Percentiles rank a stretch among this genome's conserved stretches.
phyloP scores from a whole-genome alignment of 2,797 vertebrate species.

The Sebastes trivittatus region DNA sequence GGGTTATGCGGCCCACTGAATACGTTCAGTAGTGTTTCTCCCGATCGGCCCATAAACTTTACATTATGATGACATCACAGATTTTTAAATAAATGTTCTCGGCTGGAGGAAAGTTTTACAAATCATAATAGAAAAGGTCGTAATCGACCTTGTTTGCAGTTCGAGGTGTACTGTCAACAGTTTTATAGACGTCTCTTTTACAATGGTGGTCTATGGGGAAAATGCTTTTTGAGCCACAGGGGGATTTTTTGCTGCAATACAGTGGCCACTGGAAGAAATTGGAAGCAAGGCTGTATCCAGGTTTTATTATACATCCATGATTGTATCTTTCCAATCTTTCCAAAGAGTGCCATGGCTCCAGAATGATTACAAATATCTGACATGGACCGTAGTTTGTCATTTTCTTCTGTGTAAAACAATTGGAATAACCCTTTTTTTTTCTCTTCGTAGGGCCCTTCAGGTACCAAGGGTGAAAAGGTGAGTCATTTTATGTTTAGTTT shows the following conservation, averaged over 20 bases:
- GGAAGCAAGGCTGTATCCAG: no score
- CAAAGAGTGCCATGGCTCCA: not conserved
- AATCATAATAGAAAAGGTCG: no score
- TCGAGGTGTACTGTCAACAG: not conserved
- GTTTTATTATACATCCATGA: no score
- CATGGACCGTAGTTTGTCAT: not conserved
- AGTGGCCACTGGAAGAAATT: no score
- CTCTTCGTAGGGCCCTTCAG: slow-evolving; percentile 88
- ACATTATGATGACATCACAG: not conserved
- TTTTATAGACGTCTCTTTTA: not conserved
- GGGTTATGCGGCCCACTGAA: no score
- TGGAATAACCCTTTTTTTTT: slow-evolving; percentile 6
- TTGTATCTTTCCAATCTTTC: not conserved
- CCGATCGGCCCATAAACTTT: not conserved
- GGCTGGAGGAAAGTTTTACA: no score
- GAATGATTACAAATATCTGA: not conserved
- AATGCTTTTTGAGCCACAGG: no score
- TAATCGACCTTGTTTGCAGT: no score
- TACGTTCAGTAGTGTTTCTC: no score
- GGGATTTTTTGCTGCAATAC: no score
- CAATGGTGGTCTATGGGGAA: no score
- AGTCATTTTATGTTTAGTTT: slow-evolving; percentile 66
- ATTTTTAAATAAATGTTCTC: not conserved
- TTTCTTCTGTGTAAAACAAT: slow-evolving; percentile 3
- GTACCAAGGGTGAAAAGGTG: slow-evolving; percentile 97